A percentile compares a stretch with the other conserved stretches of the same genome.
phyloP scores from a whole-genome alignment of 2,797 vertebrate genomes.

The Xenops minutus region DNA sequence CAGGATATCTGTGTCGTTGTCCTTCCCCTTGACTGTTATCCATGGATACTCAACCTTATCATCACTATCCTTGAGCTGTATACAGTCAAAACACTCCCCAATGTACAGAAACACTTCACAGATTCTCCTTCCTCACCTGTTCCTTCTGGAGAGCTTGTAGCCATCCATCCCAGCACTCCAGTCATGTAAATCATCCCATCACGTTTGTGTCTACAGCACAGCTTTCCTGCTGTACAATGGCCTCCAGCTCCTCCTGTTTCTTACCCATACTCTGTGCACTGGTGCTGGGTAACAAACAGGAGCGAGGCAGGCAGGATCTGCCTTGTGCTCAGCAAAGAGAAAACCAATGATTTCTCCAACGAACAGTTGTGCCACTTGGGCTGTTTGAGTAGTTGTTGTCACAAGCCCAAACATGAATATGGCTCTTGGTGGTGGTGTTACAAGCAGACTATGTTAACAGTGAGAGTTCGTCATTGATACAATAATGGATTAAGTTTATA shows the following conservation, averaged over 20 bases:
- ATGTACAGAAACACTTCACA: background rate
- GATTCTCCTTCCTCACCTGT: background rate
- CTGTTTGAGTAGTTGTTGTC: background rate
- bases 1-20: background rate
- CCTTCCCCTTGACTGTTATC: background rate
- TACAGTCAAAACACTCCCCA: background rate
- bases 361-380: background rate
- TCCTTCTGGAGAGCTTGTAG: background rate
- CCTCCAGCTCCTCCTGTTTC: background rate
- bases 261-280: accelerated
- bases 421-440: background rate
- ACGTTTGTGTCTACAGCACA: accelerated
- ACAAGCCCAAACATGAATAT: background rate
- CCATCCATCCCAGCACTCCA: background rate
- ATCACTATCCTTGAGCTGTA: background rate
- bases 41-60: background rate
- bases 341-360: background rate
- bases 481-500: background rate
- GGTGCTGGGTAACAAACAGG: background rate
- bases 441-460: background rate
- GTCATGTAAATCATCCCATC: background rate
- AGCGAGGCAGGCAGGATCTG: background rate
- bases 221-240: background rate
- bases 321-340: background rate
- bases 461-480: background rate